Base-by-base conservation (phyloP, 2,113 vertebrate species). In the Channa maculata region DNA sequence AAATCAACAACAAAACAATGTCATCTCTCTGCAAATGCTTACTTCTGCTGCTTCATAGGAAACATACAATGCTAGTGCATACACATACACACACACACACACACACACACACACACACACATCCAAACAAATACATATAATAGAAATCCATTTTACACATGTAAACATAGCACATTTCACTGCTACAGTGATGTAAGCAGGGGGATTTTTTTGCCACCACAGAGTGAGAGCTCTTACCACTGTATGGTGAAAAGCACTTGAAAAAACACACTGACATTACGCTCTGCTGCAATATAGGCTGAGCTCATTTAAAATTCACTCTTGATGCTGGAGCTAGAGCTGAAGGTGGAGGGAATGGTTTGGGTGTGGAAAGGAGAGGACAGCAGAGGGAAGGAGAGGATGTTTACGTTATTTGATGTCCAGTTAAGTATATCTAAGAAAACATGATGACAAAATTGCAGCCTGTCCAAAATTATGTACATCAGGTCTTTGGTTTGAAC, bases 301-400 rank as follows among this genome's bases (percentile, higher is more conserved):
- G 64, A 15, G 54, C 77, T 85, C 59, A 87, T 90, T 90, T 87
- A 84, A 86, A 87, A 89, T 88, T 68, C 88, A 81, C 67, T 77
- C 73, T 80, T 82, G 84, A 89, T 77, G 83, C 68, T 51, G 41
- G 48, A 24, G 79, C 79, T 74, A 66, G 24, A 73, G 65, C 34
- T 48, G 10, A 82, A 63, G 76, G 75, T 64, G 69, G 62, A 78
- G 71, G 58, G 41, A 87, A 71, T n/a, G 6, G 71, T 80, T 71
- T 85, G 85, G 81, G 85, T 86, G 82, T 85, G 81, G 77, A 82
- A 55, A 61, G 39, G 12, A 63, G 64, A 69, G 53, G 38, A 65
- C 67, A 59, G 39, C 44, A 51, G 38, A 69, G 57, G 34, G 62
- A 11, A 57, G 24, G 37, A 60, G 49, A 36, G 54, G 33, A 53